Base-by-base conservation (phyloP, 2,113 vertebrate species). In the Natator depressus region DNA sequence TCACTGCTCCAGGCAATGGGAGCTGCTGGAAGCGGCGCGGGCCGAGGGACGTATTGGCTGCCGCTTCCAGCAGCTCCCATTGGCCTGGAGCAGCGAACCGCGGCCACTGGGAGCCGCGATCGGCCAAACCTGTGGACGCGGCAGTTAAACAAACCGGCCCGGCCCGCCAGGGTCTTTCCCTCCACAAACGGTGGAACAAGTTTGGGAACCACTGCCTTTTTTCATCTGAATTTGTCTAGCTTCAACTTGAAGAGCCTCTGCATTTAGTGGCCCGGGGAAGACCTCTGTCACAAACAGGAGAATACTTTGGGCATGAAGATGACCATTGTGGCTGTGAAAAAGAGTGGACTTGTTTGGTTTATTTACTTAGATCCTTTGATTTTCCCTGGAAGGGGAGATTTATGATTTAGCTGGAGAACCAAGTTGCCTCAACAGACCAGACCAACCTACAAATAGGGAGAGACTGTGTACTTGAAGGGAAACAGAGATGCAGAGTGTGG, bases 361-460 rank as follows among this genome's bases (percentile, higher is more conserved):
- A 50, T 85, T 96, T 94, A 14, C 49, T 82, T 91, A 53, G 4
- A 78, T 93, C 31, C 38, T 79, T 95, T 29, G 87, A 13, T 81
- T 94, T 93, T 75, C 92, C 24, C 27, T 25, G 89, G 53, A 38
- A 93, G 80, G 87, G 80, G 49, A 93, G 29, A 83, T 89, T 88
- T 59, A 22, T 90, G 75, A 81, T 84, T 84, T 76, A 79, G 79
- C 25, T 35, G 31, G 25, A 51, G 94, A 89, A 22, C 49, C 27
- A 79, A 80, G 19, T 87, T 83, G 50, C 75, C 16, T 93, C 76
- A 76, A 54, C 88, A 55, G 25, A n/a, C 85, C 89, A 59, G 83
- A 79, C 42, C 1, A 7, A 75, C 22, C 51, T 80, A 80, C 38
- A 12, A 87, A 53, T 5, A 84, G 5, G 8, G 53, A 69, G 38